phyloP scores from a whole-genome alignment of 2,797 vertebrate species.

The Lemur catta region DNA sequence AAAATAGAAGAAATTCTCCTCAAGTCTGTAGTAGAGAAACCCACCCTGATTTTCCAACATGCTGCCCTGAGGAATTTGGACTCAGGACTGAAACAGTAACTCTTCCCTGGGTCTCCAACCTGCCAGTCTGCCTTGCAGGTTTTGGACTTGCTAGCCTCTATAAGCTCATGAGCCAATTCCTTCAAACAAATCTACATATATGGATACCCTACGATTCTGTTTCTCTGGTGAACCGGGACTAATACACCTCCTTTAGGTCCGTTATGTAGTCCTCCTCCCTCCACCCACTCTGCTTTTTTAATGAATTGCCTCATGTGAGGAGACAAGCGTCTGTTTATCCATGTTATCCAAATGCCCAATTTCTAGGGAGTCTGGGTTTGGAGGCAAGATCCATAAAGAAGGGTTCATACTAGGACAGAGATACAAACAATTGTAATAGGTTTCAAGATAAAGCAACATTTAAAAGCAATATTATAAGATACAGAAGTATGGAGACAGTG shows the following conservation, averaged over 20 bases:
- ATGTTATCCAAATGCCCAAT: neutral
- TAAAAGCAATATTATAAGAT: neutral
- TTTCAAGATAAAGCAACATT: neutral
- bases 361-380: neutral
- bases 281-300: neutral
- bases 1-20: neutral
- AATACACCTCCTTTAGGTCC: neutral
- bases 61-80: neutral
- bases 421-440: neutral
- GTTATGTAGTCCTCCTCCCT: neutral
- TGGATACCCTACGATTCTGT: neutral
- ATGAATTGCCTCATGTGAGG: neutral
- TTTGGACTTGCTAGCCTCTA: neutral
- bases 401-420: neutral
- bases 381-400: neutral
- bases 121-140: neutral
- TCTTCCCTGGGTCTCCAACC: neutral
- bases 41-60: too few relatives aligned
- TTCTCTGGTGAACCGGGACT: neutral
- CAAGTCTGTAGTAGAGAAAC: neutral
- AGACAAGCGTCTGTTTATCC: neutral
- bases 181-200: neutral
- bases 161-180: neutral
- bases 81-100: neutral
- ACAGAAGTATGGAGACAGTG: neutral